These are phyloP conservation scores for Calliopum simillimum DNA, from an alignment of 2,888 invertebrate species.

Conservation along the genomic window DNA sequence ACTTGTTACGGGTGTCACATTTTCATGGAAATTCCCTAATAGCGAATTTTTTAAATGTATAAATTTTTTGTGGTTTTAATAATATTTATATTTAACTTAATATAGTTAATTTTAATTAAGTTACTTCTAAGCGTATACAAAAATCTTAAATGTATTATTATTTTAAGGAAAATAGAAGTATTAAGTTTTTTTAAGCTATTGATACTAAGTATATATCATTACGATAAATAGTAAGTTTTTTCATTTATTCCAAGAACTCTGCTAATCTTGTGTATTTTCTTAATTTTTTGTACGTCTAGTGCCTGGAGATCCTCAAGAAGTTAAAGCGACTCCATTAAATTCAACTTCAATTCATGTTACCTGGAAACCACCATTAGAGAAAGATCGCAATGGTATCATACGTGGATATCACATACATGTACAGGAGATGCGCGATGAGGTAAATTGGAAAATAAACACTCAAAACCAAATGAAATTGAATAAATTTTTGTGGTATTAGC, in stretches of 20 bases:
- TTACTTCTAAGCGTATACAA: neutral
- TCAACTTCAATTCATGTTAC: slow-evolving; percentile 95
- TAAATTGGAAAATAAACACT: slow-evolving; percentile 59
- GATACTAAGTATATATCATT: slow-evolving; percentile 15
- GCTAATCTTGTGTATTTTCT: slow-evolving; percentile 29
- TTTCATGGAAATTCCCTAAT: too few relatives aligned
- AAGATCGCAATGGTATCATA: slow-evolving; percentile 94
- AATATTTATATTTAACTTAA: too few relatives aligned
- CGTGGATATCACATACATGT: slow-evolving; percentile 97
- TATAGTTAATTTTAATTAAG: too few relatives aligned
- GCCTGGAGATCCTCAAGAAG: slow-evolving; percentile 96
- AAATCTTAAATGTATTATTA: neutral
- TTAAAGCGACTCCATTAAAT: slow-evolving; percentile 88
- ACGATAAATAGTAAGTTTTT: slow-evolving; percentile 43
- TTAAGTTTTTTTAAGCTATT: slow-evolving; percentile 30
- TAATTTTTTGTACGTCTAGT: slow-evolving; percentile 72
- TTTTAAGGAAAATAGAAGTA: slow-evolving; percentile 2
- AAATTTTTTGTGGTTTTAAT: too few relatives aligned
- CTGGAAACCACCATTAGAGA: slow-evolving; percentile 93
- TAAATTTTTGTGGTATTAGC: neutral
- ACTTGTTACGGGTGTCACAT: too few relatives aligned
- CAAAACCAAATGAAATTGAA: neutral
- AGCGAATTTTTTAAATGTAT: too few relatives aligned
- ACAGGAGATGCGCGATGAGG: slow-evolving; percentile 89
- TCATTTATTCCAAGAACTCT: slow-evolving; percentile 12